Evolutionary conservation across 2,888 invertebrate genomes (phyloP).

Genomic region (Herminia tarsipennalis): DNA sequence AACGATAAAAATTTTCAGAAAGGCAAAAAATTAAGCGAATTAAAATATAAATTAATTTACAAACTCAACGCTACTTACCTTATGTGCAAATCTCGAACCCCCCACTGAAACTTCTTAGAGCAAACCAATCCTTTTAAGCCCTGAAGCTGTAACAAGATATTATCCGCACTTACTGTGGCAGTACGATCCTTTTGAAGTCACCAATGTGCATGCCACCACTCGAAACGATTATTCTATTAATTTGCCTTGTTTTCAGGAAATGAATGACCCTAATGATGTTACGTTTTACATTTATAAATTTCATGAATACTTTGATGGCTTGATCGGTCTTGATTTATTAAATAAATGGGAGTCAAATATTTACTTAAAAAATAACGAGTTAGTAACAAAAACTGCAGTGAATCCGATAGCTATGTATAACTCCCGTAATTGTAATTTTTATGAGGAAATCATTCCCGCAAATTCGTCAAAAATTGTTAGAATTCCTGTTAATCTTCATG

Average conservation of each 20-base stretch:
- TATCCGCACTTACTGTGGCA: conserved; percentile 15
- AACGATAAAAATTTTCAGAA: conserved; percentile 30
- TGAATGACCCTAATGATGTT: conserved; percentile 18
- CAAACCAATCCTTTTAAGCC: conserved; percentile 42
- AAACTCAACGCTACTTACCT: conserved; percentile 30
- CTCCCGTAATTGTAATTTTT: conserved; percentile 34
- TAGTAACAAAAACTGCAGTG: conserved; percentile 17
- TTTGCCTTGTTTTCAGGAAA: conserved; percentile 30
- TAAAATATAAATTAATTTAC: conserved; percentile 39
- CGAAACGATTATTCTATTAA: conserved; percentile 39
- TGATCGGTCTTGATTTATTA: conserved; percentile 41
- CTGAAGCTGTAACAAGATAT: conserved; percentile 25
- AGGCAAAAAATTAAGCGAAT: conserved; percentile 3
- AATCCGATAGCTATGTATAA: conserved; percentile 31
- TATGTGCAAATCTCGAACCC: conserved; percentile 34
- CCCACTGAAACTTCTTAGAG: conserved; percentile 33
- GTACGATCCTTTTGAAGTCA: conserved; percentile 41
- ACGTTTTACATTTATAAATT: conserved; percentile 41
- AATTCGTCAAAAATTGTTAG: conserved; percentile 30
- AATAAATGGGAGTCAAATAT: conserved; percentile 34
- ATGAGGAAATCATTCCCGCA: conserved; percentile 40
- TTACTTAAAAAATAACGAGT: conserved; percentile 27
- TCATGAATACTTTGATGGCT: conserved; percentile 44
- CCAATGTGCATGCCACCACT: conserved; percentile 36
- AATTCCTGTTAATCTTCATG: conserved; percentile 25